Conservation (phyloP, 1,140 invertebrate species). For the Sogatella furcifera region DNA sequence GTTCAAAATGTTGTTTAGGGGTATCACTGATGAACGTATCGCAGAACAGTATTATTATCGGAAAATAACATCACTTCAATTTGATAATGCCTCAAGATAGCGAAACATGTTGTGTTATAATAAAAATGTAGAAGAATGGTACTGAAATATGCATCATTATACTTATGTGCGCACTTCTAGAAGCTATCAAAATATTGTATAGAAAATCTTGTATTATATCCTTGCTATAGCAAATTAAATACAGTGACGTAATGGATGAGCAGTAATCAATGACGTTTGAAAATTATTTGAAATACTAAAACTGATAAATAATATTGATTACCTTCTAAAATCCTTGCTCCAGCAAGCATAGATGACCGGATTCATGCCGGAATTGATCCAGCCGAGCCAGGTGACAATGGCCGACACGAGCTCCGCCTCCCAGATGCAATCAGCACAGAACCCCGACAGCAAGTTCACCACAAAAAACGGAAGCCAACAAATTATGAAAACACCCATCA, state of each 20-base stretch:
- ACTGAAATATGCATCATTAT: no score
- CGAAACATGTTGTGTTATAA: no score
- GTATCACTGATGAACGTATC: no score
- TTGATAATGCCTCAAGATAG: no score
- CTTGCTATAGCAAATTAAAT: no score
- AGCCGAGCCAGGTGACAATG: conserved; percentile 95
- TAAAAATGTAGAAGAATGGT: no score
- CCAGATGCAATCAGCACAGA: conserved; percentile 77
- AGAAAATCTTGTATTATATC: no score
- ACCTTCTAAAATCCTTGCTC: conserved; percentile 92
- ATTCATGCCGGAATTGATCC: conserved; percentile 98
- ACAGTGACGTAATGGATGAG: not conserved
- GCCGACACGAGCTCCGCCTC: conserved; percentile 84
- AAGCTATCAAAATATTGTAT: no score
- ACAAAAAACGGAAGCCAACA: conserved; percentile 99
- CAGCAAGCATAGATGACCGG: conserved; percentile 95
- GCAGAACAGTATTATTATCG: no score
- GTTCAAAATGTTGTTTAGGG: no score
- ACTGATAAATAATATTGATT: conserved; percentile 20
- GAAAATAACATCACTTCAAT: no score
- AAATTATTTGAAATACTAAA: conserved; percentile 1
- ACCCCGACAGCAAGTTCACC: conserved; percentile 83
- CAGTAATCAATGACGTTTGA: not conserved
- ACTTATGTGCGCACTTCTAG: no score
- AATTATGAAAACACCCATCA: conserved; percentile 97